Evolutionary conservation across 2,113 vertebrate species (phyloP).

Genomic region (Gracilinanus agilis): DNA sequence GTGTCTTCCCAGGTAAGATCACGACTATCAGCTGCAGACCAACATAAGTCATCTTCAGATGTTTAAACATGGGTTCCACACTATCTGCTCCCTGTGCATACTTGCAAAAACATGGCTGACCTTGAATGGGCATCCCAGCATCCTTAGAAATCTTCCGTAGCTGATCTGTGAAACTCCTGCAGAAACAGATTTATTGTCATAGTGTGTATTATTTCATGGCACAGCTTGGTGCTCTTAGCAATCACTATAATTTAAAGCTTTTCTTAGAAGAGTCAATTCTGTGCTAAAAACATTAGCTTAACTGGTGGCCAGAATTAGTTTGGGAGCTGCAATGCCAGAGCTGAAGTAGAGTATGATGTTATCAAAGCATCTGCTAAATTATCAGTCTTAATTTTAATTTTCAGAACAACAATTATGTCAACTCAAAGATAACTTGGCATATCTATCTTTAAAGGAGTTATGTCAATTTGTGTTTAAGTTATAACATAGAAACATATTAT

Average conservation of each 20-base stretch:
- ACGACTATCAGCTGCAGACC: slow-evolving; percentile 99
- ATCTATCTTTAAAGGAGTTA: neutral
- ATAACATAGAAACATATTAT: slow-evolving; percentile 20
- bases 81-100: slow-evolving; percentile 99
- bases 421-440: slow-evolving; percentile 28
- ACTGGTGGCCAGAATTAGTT: slow-evolving; percentile 25
- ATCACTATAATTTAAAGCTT: slow-evolving; percentile 46
- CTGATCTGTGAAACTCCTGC: slow-evolving; percentile 98
- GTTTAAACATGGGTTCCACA: slow-evolving; percentile 99
- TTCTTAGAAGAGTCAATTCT: slow-evolving; percentile 55
- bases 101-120: slow-evolving; percentile 99
- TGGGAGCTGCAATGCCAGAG: slow-evolving; percentile 13
- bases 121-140: slow-evolving; percentile 98
- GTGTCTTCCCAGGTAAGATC: slow-evolving; percentile 97
- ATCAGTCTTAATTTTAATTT: slow-evolving; percentile 36
- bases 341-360: slow-evolving; percentile 34
- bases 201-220: slow-evolving; percentile 50
- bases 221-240: neutral
- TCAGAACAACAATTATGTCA: slow-evolving; percentile 46
- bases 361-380: slow-evolving; percentile 29
- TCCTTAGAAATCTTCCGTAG: slow-evolving; percentile 99
- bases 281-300: slow-evolving; percentile 49
- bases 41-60: slow-evolving; percentile 98
- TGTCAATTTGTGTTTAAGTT: slow-evolving; percentile 14
- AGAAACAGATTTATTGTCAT: slow-evolving; percentile 55